These are phyloP conservation scores for Dunckerocampus dactyliophorus DNA, from an alignment of 2,113 vertebrate genomes.

Conservation along the genomic window DNA sequence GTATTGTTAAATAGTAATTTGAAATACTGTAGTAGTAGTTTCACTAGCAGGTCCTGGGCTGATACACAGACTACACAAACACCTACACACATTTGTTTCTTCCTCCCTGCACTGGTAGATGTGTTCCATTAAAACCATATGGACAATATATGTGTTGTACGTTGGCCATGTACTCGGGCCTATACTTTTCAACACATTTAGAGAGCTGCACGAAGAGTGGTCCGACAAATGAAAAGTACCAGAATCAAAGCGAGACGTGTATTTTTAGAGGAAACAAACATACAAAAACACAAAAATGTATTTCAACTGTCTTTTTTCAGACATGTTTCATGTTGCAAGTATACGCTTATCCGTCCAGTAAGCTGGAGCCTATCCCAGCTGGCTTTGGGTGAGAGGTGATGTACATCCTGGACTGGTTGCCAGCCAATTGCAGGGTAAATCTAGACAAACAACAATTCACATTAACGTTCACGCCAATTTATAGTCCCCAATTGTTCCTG, in stretches of 20 bases:
- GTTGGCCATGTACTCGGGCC: not conserved
- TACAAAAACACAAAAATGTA: too few relatives aligned
- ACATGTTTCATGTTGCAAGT: constrained; percentile 28
- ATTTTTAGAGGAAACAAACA: not conserved
- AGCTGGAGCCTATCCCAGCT: too few relatives aligned
- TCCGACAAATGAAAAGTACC: not conserved
- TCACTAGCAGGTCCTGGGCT: too few relatives aligned
- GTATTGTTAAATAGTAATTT: too few relatives aligned
- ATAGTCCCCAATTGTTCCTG: too few relatives aligned
- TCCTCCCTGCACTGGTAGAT: not conserved
- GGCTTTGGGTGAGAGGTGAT: too few relatives aligned
- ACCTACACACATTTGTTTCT: not conserved
- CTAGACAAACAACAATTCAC: too few relatives aligned
- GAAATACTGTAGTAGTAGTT: too few relatives aligned
- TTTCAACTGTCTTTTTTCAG: constrained; percentile 8
- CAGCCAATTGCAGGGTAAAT: too few relatives aligned
- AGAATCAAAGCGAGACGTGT: not conserved
- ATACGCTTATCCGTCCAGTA: not conserved
- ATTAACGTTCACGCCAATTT: too few relatives aligned
- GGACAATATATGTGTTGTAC: not conserved
- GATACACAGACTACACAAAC: not conserved
- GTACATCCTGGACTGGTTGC: too few relatives aligned
- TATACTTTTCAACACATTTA: not conserved
- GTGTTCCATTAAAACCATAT: not conserved
- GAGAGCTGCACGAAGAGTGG: not conserved